Evolutionary conservation across 2,797 vertebrate species (phyloP).

Genomic region (Clamator glandarius): DNA sequence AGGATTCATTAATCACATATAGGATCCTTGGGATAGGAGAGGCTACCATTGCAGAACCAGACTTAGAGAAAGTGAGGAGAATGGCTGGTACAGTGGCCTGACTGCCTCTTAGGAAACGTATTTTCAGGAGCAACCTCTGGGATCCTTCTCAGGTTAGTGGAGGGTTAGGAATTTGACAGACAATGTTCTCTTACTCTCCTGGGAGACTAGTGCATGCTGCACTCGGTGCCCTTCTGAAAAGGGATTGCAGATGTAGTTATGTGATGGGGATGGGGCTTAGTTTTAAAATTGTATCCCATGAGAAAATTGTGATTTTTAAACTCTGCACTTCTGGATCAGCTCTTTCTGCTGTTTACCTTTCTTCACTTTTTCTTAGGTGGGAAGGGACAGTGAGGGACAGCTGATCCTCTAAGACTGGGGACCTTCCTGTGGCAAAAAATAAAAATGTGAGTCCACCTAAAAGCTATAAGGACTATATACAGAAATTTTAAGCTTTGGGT

Average conservation of each 20-base stretch:
- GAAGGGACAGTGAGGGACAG: constrained; percentile 62
- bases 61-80: constrained; percentile 26
- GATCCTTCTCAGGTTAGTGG: constrained; percentile 16
- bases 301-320: constrained; percentile 7
- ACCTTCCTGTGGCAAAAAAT: constrained; percentile 52
- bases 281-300: not conserved
- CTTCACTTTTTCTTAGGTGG: constrained; percentile 64
- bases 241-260: not conserved
- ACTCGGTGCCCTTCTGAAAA: not conserved
- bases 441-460: constrained; percentile 55
- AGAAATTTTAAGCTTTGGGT: constrained; percentile 48
- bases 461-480: constrained; percentile 15
- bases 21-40: constrained; percentile 33
- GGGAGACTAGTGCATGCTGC: not conserved
- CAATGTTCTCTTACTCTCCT: not conserved
- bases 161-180: not conserved
- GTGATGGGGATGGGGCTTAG: not conserved
- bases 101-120: constrained; percentile 30
- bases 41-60: constrained; percentile 20
- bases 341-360: constrained; percentile 66
- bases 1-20: constrained; percentile 15
- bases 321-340: constrained; percentile 55
- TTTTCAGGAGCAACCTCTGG: constrained; percentile 29
- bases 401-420: constrained; percentile 63
- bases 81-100: constrained; percentile 10